Evolutionary conservation across 2,113 vertebrate genomes (phyloP), one percentile per base, ranked within the genome.

Genomic region (Chrysochloris asiatica): DNA sequence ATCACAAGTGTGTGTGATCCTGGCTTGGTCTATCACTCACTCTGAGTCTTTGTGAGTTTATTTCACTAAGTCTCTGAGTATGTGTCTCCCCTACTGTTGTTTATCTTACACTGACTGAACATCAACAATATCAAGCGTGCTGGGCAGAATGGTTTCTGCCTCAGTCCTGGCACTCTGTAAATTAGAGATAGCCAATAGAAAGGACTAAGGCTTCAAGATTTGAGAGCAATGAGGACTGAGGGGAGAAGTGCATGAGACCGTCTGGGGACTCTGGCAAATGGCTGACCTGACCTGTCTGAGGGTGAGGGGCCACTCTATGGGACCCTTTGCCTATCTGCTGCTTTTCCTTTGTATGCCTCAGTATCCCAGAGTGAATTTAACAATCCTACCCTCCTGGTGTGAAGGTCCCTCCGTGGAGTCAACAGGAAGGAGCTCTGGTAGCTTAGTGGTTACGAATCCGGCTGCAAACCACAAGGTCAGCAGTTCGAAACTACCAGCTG

Each of bases 1-100:
- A 91, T 90, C 24, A 2, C 45, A 33, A 3, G 72, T 88, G 76
- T 88, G 78, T 92, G 41, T 47, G 63, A 83, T 77, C 47, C 61
- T 75, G 17, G 80, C 54, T 84, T 94, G 88, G 73, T 94, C 63
- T 92, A 50, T 80, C n/a, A 30, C 45, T 94, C 75, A 48, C 24
- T 89, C 78, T 82, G 81, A 92, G 87, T 94, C 89, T 93, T 94
- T 90, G 77, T 86, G 82, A 91, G 75, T 92, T 93, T 86, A 83
- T 93, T 91, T 84, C 94, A 65, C 5, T 54, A 69, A 92, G 80
- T 89, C 54, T 93, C 83, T 59, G 75, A 84, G 72, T 69, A 41
- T 88, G 76, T 83, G 65, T 77, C 48, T 52, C 61, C 63, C 5
- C 13, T 43, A 84, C n/a, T 76, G 86, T 80, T 90, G 92, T 87